Base-by-base conservation (phyloP, 2,888 invertebrate genomes). In the Eubasilissa splendida region DNA sequence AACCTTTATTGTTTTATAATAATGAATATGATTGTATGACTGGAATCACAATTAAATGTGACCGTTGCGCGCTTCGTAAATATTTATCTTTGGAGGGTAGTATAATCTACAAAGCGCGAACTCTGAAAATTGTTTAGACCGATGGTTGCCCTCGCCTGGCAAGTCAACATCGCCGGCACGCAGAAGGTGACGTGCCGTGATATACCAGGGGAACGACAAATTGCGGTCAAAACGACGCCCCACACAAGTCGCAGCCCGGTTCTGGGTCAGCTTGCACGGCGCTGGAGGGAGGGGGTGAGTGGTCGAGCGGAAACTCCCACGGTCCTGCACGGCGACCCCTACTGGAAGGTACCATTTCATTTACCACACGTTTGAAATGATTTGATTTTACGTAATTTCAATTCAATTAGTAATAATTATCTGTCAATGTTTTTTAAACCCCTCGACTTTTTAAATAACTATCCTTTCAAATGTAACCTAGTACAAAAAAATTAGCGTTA, bases 281-380 rank as follows among this genome's bases (percentile, higher is more conserved):
- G 10, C 12, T 33, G 63, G 14, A 33, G 78, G 58, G 77, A 31
- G 59, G 66, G 56, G 68, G 76, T 10, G 63, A 56, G 59, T 79
- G 79, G 63, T 79, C 79, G 63, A 81, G 70, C 81, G 81, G 76
- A 53, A 50, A 76, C 76, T 81, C 81, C 81, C 81, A 81, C 81
- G 81, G 59, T 53, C 52, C 14, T 12, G 52, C 68, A 22, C 68
- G 53, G 53, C 53, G 54, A 53, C 71, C 71, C 71, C 42, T 8
- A 73, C 9, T 11, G 56, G 71, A 54, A 56, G 71, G 71, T 11
- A 73, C 22, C 14, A 31, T 56, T 73, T 73, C 58, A 56, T 73
- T 73, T 73, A 73, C 71, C 53, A 54, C 71, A 73, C n/a, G 8
- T 54, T 56, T n/a, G 71, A 50, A 33, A 50, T 68, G 68, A 68